Percentiles rank a stretch among this genome's conserved stretches.
These are phyloP conservation scores for Furcifer pardalis DNA, from an alignment of 2,797 vertebrate species.

Conservation along the genomic window DNA sequence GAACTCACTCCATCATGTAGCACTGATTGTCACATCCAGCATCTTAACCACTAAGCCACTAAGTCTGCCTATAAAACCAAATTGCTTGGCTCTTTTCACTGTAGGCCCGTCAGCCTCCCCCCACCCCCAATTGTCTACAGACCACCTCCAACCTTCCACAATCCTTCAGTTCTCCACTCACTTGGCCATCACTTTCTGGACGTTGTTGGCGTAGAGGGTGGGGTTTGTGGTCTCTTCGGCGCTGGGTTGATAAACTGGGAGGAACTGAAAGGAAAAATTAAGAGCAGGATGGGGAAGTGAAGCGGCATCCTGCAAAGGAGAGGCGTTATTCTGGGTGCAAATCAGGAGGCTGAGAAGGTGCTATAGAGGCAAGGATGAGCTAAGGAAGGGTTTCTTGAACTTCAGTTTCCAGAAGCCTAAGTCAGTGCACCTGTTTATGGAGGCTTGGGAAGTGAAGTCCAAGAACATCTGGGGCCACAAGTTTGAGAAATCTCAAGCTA, in stretches of 20 bases:
- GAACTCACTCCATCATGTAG: too few species aligned
- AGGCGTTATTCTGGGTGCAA: too few species aligned
- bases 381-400: too few species aligned
- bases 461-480: too few species aligned
- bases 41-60: too few species aligned
- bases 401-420: too few species aligned
- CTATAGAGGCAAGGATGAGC: neutral
- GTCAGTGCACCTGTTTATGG: too few species aligned
- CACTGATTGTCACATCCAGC: too few species aligned
- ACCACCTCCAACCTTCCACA: neutral
- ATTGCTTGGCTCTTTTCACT: neutral
- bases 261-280: constrained; percentile 76
- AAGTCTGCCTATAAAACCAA: neutral
- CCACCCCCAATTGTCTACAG: too few species aligned
- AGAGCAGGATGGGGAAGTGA: neutral
- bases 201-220: constrained; percentile 86
- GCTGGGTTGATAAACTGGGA: constrained; percentile 87
- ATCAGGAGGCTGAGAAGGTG: neutral
- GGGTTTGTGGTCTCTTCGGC: constrained; percentile 82
- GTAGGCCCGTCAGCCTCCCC: neutral
- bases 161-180: constrained; percentile 64
- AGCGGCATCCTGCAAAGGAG: neutral
- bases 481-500: too few species aligned
- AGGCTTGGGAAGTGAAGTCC: too few species aligned
- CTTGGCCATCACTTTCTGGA: constrained; percentile 90